Base-by-base conservation (phyloP, 2,888 invertebrate genomes). In the Diarsia mendica region DNA sequence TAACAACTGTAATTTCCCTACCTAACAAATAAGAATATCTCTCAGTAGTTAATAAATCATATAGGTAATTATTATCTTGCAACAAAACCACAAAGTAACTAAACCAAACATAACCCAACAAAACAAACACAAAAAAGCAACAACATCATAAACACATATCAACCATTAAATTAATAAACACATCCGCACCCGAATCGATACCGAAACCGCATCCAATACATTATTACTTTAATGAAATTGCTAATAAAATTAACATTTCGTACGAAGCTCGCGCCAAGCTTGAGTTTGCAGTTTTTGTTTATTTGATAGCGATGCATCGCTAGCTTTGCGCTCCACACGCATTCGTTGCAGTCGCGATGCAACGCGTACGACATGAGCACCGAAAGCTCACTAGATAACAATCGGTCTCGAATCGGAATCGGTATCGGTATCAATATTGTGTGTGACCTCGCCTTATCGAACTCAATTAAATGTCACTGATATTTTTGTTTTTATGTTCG, bases 231-330 rank as follows among this genome's bases (percentile, higher is more conserved):
- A 86, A 84, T 84, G 90, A 89, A 91, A 90, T 91, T 89, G 87
- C 85, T 87, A 89, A 91, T 91, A 90, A 92, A 92, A 92, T 92
- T 90, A 91, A 89, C 89, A 85, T 90, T 91, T 90, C 87, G 91
- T 88, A 84, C 83, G 82, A 89, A 89, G 87, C 89, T 89, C 88
- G 88, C 91, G 90, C 89, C 90, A 90, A 92, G 92, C 91, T 93
- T 92, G 91, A 88, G 91, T 90, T 90, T 92, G 92, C 89, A 93
- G 92, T 95, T 95, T 95, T 95, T 95, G 95, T 96, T 96, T 95
- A 93, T 95, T 95, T 94, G 95, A 95, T 94, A 95, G 94, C 93
- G 92, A 91, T 95, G 95, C 95, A 95, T 92, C 93, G 94, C 93
- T 93, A 93, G 93, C 90, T 85, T 90, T 88, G 77, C 89, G 84